phyloP scores from a whole-genome alignment of 2,888 invertebrate genomes.

The Agriopis marginaria region DNA sequence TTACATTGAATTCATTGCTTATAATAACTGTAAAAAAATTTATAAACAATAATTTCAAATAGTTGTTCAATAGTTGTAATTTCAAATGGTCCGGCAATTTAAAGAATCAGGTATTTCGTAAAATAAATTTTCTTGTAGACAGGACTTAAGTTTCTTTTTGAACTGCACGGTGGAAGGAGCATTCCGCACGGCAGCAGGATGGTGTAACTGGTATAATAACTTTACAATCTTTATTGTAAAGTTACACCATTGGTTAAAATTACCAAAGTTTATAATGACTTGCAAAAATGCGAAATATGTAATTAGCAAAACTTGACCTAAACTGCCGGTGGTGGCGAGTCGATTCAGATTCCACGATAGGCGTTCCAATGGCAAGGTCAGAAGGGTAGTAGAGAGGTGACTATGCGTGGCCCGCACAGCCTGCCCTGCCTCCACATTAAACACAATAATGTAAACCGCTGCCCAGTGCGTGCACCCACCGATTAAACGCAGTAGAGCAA shows the following conservation, averaged over 20 bases:
- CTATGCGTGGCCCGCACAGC: background rate
- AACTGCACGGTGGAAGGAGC: too few relatives aligned
- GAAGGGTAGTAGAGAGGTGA: slow-evolving; percentile 13
- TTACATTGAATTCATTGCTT: too few relatives aligned
- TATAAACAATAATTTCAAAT: too few relatives aligned
- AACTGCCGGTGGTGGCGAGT: background rate
- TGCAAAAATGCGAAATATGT: slow-evolving; percentile 10
- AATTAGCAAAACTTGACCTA: slow-evolving; percentile 25
- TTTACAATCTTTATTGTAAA: too few relatives aligned
- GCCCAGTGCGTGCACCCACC: slow-evolving; percentile 30
- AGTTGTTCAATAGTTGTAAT: too few relatives aligned
- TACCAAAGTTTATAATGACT: background rate
- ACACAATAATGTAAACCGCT: slow-evolving; percentile 28
- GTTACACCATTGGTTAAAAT: background rate
- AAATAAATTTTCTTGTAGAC: too few relatives aligned
- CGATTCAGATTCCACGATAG: slow-evolving; percentile 16
- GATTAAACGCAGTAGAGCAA: slow-evolving; percentile 20
- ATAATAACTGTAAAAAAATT: too few relatives aligned
- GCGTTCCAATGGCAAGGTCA: slow-evolving; percentile 28
- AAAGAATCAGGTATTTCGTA: too few relatives aligned
- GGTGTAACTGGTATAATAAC: too few relatives aligned
- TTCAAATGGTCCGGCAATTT: too few relatives aligned
- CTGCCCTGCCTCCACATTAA: slow-evolving; percentile 6
- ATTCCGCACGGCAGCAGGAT: too few relatives aligned
- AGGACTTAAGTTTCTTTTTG: too few relatives aligned